Conservation (phyloP, 2,888 invertebrate genomes). For the Erannis defoliaria region DNA sequence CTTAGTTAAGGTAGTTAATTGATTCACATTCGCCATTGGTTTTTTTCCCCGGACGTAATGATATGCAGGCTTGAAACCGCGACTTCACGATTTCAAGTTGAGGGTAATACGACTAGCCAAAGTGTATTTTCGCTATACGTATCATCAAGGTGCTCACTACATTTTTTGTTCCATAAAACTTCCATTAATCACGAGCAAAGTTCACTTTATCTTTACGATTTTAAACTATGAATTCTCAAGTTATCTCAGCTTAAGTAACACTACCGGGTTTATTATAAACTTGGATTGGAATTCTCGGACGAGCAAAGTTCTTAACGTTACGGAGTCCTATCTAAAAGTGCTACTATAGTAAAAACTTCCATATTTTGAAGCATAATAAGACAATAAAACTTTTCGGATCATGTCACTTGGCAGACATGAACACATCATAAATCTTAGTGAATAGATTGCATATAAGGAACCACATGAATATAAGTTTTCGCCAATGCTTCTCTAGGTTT, state of each 20-base stretch:
- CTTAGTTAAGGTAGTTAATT: no score
- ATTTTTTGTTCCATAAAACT: constrained; percentile 10
- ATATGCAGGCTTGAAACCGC: no score
- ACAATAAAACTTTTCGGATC: constrained; percentile 29
- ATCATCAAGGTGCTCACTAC: neutral
- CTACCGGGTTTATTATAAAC: constrained; percentile 28
- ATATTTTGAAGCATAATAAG: constrained; percentile 40
- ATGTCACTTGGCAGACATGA: constrained; percentile 32
- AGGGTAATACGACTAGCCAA: no score
- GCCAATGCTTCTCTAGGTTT: neutral
- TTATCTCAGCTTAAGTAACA: constrained; percentile 13
- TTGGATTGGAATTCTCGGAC: constrained; percentile 24
- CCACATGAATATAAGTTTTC: neutral
- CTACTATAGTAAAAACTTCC: constrained; percentile 27
- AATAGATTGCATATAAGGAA: neutral
- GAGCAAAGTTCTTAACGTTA: constrained; percentile 22
- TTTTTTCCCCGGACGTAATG: no score
- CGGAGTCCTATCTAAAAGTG: constrained; percentile 21
- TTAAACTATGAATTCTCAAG: constrained; percentile 13
- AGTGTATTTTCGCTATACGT: no score
- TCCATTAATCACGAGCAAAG: constrained; percentile 12
- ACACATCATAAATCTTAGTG: constrained; percentile 22
- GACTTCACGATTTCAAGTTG: no score
- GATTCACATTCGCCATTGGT: no score
- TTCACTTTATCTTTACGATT: constrained; percentile 14